These are phyloP conservation scores for Australoheros scitulus DNA, from an alignment of 2,113 vertebrate genomes.

Conservation along the genomic window DNA sequence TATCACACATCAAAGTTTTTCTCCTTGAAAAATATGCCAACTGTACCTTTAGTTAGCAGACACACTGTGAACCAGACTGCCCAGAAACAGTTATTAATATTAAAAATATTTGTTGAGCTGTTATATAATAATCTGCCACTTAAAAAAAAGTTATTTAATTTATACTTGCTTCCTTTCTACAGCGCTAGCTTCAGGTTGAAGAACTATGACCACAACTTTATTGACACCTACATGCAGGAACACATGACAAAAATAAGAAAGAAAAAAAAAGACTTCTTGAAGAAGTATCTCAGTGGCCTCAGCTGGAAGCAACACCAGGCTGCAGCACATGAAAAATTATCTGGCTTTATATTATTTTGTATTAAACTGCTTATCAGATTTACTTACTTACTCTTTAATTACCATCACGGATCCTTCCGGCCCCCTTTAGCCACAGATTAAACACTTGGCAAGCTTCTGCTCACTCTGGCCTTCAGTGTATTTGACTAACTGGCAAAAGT, in stretches of 20 bases:
- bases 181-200: not conserved
- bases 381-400: not conserved
- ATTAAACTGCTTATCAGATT: not conserved
- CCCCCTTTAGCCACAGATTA: not conserved
- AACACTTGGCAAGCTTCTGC: not conserved
- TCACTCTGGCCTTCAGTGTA: not conserved
- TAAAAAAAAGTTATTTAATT: not conserved
- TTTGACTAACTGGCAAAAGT: not conserved
- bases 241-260: not conserved
- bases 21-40: not conserved
- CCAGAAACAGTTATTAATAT: no score
- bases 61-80: no score
- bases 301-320: not conserved
- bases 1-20: not conserved
- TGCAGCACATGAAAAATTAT: not conserved
- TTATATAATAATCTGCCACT: not conserved
- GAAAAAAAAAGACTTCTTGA: not conserved
- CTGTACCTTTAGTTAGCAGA: not conserved
- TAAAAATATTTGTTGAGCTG: not conserved
- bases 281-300: not conserved
- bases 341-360: not conserved
- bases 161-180: not conserved
- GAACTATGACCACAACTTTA: not conserved
- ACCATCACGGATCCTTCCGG: fast-evolving
- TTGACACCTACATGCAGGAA: not conserved